These are phyloP conservation scores for Masnerella sp. DNA, from an alignment of 2,888 invertebrate genomes.

Conservation along the genomic window DNA sequence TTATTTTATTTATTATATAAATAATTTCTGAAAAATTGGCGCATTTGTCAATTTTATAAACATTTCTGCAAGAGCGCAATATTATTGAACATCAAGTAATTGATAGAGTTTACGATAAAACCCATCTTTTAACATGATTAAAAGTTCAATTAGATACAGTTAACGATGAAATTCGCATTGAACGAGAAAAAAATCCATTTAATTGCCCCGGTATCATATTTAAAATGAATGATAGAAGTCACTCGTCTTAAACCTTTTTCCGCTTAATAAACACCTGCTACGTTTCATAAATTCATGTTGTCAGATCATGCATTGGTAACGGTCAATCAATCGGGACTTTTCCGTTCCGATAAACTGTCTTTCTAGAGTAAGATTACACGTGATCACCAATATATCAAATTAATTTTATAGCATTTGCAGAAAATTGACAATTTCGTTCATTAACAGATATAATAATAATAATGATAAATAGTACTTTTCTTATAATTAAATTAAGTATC, in stretches of 20 bases:
- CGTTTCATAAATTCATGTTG: conserved; percentile 8
- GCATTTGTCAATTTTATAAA: too few relatives aligned
- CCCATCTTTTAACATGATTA: too few relatives aligned
- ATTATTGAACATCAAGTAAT: too few relatives aligned
- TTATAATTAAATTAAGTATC: too few relatives aligned
- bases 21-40: too few relatives aligned
- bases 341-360: conserved; percentile 9
- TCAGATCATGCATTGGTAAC: conserved; percentile 11
- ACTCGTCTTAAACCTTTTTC: conserved; percentile 30
- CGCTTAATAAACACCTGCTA: conserved; percentile 34
- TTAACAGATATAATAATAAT: too few relatives aligned
- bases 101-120: too few relatives aligned
- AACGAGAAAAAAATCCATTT: conserved; percentile 23
- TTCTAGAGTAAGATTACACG: neutral
- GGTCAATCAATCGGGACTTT: conserved; percentile 32
- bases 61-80: too few relatives aligned
- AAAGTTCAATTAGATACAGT: conserved; percentile 20
- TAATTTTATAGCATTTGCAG: too few relatives aligned
- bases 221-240: conserved; percentile 11
- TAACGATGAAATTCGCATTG: conserved; percentile 19
- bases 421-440: neutral
- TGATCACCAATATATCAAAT: too few relatives aligned
- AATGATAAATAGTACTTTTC: too few relatives aligned
- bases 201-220: conserved; percentile 13
- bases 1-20: too few relatives aligned